phyloP scores from a whole-genome alignment of 2,113 vertebrate species.

The Daubentonia madagascariensis region DNA sequence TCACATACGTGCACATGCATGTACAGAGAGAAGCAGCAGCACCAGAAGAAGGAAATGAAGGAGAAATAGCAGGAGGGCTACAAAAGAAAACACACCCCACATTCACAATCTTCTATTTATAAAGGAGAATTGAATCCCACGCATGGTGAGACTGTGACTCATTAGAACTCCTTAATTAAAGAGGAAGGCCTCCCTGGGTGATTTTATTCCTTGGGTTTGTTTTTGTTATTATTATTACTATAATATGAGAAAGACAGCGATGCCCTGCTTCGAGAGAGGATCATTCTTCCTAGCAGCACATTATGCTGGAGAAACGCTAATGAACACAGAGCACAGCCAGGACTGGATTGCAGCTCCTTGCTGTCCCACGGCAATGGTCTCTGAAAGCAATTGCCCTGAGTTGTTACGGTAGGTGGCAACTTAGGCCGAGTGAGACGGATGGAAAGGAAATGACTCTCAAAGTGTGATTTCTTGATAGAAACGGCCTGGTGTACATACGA shows the following conservation, averaged over 20 bases:
- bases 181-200: slow-evolving; percentile 34
- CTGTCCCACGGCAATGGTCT: neutral
- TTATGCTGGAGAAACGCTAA: neutral
- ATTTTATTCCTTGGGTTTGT: slow-evolving; percentile 31
- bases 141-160: neutral
- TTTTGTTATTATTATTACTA: neutral
- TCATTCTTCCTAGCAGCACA: neutral
- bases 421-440: neutral
- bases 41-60: neutral
- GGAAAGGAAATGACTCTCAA: neutral
- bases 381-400: neutral
- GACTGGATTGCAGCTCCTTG: neutral
- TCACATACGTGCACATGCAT: accelerated
- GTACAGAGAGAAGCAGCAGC: neutral
- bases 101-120: neutral
- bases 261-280: neutral
- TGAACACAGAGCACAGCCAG: neutral
- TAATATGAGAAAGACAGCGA: neutral
- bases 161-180: slow-evolving; percentile 45
- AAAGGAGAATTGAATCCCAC: neutral
- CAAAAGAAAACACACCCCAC: neutral
- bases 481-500: neutral
- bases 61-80: neutral
- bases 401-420: neutral
- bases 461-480: neutral